Evolutionary conservation across 2,797 vertebrate genomes (phyloP).

Genomic region (Dicrostonyx torquatus): DNA sequence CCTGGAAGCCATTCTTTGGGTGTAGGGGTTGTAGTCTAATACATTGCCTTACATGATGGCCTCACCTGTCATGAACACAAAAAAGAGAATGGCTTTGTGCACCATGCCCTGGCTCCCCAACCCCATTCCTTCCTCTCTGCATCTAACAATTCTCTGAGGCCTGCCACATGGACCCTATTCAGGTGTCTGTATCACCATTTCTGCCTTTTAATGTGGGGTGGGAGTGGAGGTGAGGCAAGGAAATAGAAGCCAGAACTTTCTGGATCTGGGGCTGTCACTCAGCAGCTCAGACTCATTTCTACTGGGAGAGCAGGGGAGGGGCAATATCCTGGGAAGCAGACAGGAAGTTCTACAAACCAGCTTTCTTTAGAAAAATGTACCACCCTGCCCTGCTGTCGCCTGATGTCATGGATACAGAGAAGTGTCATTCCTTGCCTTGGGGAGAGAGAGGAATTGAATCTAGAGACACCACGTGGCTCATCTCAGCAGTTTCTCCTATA

Average conservation of each 20-base stretch:
- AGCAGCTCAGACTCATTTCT: background rate
- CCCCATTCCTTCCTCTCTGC: background rate
- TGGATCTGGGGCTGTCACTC: fast-evolving
- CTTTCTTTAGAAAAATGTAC: background rate
- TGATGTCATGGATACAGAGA: conserved; percentile 62
- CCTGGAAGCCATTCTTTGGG: background rate
- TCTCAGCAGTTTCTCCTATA: conserved; percentile 43
- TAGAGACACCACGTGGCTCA: conserved; percentile 60
- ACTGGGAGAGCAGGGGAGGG: background rate
- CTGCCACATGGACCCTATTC: background rate
- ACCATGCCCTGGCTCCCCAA: background rate
- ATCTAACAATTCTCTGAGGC: background rate
- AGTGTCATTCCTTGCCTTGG: conserved; percentile 66
- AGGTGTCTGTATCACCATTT: background rate
- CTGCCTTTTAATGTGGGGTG: background rate
- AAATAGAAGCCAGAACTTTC: background rate
- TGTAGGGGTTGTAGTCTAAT: background rate
- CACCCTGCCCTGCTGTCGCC: conserved; percentile 7
- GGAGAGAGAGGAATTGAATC: conserved; percentile 70
- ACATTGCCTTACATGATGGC: background rate
- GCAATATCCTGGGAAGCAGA: background rate
- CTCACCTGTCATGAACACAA: background rate
- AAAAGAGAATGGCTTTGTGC: background rate
- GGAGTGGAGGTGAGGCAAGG: background rate
- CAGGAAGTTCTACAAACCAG: conserved; percentile 24